Conservation (phyloP, 2,797 vertebrate genomes). For the Heteromormyrus szaboi region DNA sequence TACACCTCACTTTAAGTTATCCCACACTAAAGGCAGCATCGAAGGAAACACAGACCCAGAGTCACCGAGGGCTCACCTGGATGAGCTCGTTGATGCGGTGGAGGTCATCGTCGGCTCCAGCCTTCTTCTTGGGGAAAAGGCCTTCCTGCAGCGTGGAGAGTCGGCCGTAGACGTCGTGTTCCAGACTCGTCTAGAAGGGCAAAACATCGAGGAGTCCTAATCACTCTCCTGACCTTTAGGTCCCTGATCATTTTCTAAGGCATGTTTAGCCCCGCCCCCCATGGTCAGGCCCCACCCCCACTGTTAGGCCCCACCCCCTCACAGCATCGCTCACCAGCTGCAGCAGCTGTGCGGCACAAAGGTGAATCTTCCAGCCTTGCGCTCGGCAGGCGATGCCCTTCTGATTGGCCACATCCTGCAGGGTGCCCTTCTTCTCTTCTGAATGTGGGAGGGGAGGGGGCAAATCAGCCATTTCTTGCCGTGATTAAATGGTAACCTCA, state of each 20-base stretch:
- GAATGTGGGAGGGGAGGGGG: conserved; percentile 17
- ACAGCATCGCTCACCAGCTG: conserved; percentile 76
- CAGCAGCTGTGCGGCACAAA: conserved; percentile 90
- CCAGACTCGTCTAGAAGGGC: conserved; percentile 76
- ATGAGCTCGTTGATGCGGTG: conserved; percentile 96
- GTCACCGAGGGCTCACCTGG: conserved; percentile 64
- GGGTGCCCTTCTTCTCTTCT: conserved; percentile 94
- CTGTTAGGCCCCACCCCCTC: neutral
- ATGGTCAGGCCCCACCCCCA: neutral
- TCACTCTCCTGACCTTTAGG: neutral
- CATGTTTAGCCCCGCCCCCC: neutral
- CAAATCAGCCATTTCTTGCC: neutral
- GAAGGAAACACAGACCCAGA: neutral
- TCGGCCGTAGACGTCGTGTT: conserved; percentile 91
- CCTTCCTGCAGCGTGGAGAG: conserved; percentile 91
- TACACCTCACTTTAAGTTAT: neutral
- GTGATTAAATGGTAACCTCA: neutral
- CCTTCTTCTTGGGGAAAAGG: conserved; percentile 95
- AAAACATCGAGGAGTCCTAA: neutral
- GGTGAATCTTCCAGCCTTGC: conserved; percentile 97
- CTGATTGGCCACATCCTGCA: conserved; percentile 95
- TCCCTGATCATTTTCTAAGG: neutral
- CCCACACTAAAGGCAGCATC: neutral
- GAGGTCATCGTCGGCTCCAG: conserved; percentile 84
- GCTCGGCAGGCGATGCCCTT: conserved; percentile 92